These are phyloP conservation scores for Leptopilina boulardi DNA, from an alignment of 1,140 invertebrate species.

Conservation along the genomic window DNA sequence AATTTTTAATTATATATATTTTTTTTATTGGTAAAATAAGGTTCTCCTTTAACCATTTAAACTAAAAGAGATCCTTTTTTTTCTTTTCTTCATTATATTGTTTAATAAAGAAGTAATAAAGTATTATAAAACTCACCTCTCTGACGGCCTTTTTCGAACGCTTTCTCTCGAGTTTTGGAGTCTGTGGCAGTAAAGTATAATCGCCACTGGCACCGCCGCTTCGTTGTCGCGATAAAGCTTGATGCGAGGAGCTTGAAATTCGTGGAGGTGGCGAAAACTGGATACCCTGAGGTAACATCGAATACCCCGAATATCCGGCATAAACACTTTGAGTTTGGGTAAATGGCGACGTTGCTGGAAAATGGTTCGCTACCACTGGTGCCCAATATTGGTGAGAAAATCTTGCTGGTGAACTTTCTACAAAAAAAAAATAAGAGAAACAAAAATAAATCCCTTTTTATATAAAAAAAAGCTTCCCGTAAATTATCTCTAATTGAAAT, in stretches of 20 bases:
- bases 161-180: slow-evolving; percentile 71
- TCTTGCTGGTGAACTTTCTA: slow-evolving; percentile 68
- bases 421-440: slow-evolving; percentile 19
- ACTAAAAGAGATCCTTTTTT: too few species aligned
- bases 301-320: slow-evolving; percentile 59
- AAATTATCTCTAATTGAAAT: not conserved
- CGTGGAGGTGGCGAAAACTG: slow-evolving; percentile 70
- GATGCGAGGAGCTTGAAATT: slow-evolving; percentile 56
- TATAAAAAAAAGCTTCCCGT: too few species aligned
- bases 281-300: slow-evolving; percentile 66
- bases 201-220: slow-evolving; percentile 70
- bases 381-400: slow-evolving; percentile 77
- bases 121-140: slow-evolving; percentile 66
- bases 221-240: slow-evolving; percentile 65
- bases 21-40: too few species aligned
- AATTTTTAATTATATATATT: too few species aligned
- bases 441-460: not conserved
- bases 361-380: slow-evolving; percentile 80
- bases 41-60: too few species aligned
- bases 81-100: too few species aligned
- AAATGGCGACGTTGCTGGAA: slow-evolving; percentile 80
- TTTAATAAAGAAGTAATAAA: too few species aligned
- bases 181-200: slow-evolving; percentile 72
- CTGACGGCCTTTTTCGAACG: slow-evolving; percentile 67
- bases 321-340: slow-evolving; percentile 63